Base-by-base conservation (phyloP, 2,888 invertebrate species). In the Lepidochrysops patricia region DNA sequence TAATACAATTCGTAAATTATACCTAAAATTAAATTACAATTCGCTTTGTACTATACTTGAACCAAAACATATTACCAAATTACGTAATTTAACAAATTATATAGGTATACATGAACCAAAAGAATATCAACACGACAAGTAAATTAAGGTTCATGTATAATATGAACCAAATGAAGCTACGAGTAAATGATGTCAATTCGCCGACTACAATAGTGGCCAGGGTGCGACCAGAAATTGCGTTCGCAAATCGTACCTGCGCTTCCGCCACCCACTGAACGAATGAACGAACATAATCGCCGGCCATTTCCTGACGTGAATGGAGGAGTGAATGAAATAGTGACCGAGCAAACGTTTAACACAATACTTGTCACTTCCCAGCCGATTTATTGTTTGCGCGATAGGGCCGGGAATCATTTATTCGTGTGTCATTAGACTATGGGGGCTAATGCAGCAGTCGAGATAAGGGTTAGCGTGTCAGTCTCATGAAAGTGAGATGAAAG, bases 331-430 rank as follows among this genome's bases (percentile, higher is more conserved):
- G 65, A 62, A 69, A 66, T 62, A 63, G 57, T 65, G 61, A 64
- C 62, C 62, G 66, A 65, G 66, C 66, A 68, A 67, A 68, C 67
- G 68, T 66, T 69, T 63, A 68, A 68, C 67, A 69, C 70, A 72
- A 72, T 69, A 63, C 64, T 66, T 58, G 63, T 58, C 62, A 67
- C 63, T 67, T 66, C 62, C 64, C 60, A 58, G 60, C 61, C 62
- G 58, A 66, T 64, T 64, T 64, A 66, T 63, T 64, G 65, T 62
- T 62, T 57, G 63, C 37, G 54, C 35, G 58, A 50, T 57, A 49
- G 58, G 5, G 54, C 19, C 9, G 2, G 12, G 2, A 29, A 32
- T 54, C 54, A 15, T 54, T 54, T 29, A 54, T 54, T 54, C 29
- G 27, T 19, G 27, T 54, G 54, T 32, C 54, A 32, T 54, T 52